Percentiles rank a stretch among this genome's conserved stretches.
Evolutionary conservation across 2,113 vertebrate species (phyloP).

Genomic region (Dascyllus trimaculatus): DNA sequence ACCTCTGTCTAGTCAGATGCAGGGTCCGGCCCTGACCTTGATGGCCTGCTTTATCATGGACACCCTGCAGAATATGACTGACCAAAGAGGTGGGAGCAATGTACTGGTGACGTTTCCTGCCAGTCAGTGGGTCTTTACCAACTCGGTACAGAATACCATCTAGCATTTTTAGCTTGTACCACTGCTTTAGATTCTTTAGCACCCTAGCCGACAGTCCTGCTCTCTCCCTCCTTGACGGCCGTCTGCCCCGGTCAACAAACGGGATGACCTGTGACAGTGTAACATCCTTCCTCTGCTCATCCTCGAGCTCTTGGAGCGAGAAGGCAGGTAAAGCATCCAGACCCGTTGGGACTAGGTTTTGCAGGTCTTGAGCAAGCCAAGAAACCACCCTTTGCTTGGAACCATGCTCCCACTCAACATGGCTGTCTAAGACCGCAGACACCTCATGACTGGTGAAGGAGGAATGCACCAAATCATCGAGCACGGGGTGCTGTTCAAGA

Average conservation of each 20-base stretch:
- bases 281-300: not conserved
- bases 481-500: not conserved
- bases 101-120: not conserved
- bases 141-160: constrained; percentile 18
- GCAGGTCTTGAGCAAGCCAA: not conserved
- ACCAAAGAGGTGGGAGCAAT: not conserved
- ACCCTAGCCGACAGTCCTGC: accelerated
- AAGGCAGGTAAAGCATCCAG: not conserved
- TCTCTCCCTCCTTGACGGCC: not conserved
- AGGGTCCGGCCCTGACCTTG: constrained; percentile 28
- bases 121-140: not conserved
- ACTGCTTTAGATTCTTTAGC: not conserved
- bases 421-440: constrained; percentile 2
- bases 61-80: not conserved
- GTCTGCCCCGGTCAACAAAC: accelerated
- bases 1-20: constrained; percentile 28
- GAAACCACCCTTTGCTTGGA: not conserved
- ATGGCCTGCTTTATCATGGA: constrained; percentile 23
- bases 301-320: not conserved
- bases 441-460: not conserved
- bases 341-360: not conserved
- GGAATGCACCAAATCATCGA: not conserved
- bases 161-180: not conserved
- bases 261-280: not conserved
- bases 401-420: too few relatives aligned